A percentile compares a stretch with the other conserved stretches of the same genome.
phyloP scores from a whole-genome alignment of 1,140 invertebrate genomes.

The Chrysopa pallens region DNA sequence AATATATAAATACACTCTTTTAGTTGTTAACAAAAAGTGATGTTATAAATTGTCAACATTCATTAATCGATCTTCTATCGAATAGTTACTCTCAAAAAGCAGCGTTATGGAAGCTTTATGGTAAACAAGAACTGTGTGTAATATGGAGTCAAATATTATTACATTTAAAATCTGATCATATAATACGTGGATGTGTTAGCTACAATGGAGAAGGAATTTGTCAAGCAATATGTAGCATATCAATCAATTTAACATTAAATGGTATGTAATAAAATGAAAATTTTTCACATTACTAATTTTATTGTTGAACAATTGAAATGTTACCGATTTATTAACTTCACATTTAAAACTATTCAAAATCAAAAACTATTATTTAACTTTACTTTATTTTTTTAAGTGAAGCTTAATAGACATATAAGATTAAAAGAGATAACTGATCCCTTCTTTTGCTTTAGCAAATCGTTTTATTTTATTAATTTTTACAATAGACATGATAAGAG shows the following conservation, averaged over 20 bases:
- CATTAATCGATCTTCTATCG: slow-evolving; percentile 60
- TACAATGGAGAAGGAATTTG: slow-evolving; percentile 51
- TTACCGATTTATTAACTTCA: too few relatives aligned
- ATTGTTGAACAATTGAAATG: too few relatives aligned
- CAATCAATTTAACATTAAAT: slow-evolving; percentile 37
- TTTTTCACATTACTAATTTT: too few relatives aligned
- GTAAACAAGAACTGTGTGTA: slow-evolving; percentile 63
- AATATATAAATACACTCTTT: slow-evolving; percentile 23
- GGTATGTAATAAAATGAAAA: slow-evolving; percentile 17
- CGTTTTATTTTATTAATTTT: too few relatives aligned
- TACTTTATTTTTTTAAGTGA: too few relatives aligned
- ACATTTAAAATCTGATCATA: slow-evolving; percentile 43
- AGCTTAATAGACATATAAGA: too few relatives aligned
- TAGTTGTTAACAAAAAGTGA: slow-evolving; percentile 70
- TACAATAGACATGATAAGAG: too few relatives aligned
- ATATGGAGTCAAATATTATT: slow-evolving; percentile 61
- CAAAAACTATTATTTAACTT: too few relatives aligned
- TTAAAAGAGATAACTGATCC: too few relatives aligned
- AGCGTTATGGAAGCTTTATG: slow-evolving; percentile 71
- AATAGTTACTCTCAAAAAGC: slow-evolving; percentile 62
- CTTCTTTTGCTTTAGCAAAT: too few relatives aligned
- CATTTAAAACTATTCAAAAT: too few relatives aligned
- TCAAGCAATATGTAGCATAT: slow-evolving; percentile 50
- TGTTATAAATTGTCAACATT: slow-evolving; percentile 67
- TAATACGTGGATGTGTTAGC: slow-evolving; percentile 26